Evolutionary conservation across 1,140 invertebrate species (phyloP), one percentile per base, ranked within the genome.

Genomic region (Heliconius hermathena): DNA sequence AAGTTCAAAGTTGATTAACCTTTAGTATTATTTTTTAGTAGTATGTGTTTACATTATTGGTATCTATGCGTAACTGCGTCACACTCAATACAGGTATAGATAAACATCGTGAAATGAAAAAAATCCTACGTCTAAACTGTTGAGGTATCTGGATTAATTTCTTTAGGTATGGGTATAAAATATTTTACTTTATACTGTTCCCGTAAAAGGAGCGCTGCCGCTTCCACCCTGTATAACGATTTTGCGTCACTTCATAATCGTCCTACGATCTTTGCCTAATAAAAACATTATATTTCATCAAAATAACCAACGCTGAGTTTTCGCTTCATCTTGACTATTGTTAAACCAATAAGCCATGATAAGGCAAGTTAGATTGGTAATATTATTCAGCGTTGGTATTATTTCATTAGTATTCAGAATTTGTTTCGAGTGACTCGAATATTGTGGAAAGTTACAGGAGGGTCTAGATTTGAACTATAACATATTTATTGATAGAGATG

Each of bases 371-470:
- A 66, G 60, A 66, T 66, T 66, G 60, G 22, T 66, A 29, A 66
- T 66, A 66, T 66, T 29, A 66, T 66, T 66, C 60, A 66, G 13
- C 22, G 60, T 29, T 29, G 60, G 60, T 26, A 66, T 66, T 66
- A 66, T 66, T 66, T 29, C 60, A 66, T 66, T 66, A 29, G 22
- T 66, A 66, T 66, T 66, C 60, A 66, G n/a, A 66, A 66, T 66
- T 66, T 66, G 60, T 66, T 66, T 66, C 26, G 13, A 66, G 60
- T 16, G 3, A 3, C 26, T 66, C 22, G 60, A 29, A 29, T 29
- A 29, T 16, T 66, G 22, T 66, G 9, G 60, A 66, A 66, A 66
- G 57, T 66, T 66, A 26, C 16, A 26, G 57, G 20, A 13, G 6
- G 54, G 54, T n/a, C 54, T 60, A 16, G 11, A 22, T 66, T 66